Base-by-base conservation (phyloP, 1,140 invertebrate genomes). In the Paralvinella palmiformis region DNA sequence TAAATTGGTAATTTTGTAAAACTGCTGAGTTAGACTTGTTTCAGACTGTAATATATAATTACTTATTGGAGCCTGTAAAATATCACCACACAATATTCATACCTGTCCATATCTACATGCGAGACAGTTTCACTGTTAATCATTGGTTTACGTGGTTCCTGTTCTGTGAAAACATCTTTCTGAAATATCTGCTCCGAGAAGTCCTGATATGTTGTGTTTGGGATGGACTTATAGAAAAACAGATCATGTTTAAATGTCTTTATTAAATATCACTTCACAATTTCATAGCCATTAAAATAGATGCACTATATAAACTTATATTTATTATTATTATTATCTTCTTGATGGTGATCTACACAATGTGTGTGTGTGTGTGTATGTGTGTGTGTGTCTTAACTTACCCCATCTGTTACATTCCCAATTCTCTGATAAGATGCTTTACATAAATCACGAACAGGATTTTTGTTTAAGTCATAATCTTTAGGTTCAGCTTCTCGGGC, bases 401-500 rank as follows among this genome's bases (percentile, higher is more conserved):
- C 75, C 52, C 75, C 76, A 72, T 76, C 73, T 29, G 77, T 77
- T 10, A 74, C 64, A 71, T 72, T 66, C 44, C 73, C 78, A 55
- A 80, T 72, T 35, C 75, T 68, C 29, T 74, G 67, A 53, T 80
- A 80, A 31, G 78, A 78, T 13, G 77, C 70, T 62, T 65, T 71
- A 33, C 67, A 68, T 13, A 79, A 61, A 58, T 75, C 66, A 69
- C 78, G 57, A 0, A 66, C 56, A 22, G 70, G 65, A 61, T 64
- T 61, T 44, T 69, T 68, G 63, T 68, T 80, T 17, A 79, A 64
- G 64, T 79, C 73, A 73, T 77, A 78, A 62, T 80, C 75, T 66
- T 80, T 80, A 33, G 77, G 76, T 65, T 80, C 78, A 52, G 78
- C 69, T 68, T 80, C 72, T 59, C 77, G 44, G 7, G 77, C 76